Percentiles rank a stretch among this genome's conserved stretches.
phyloP scores from a whole-genome alignment of 2,113 vertebrate genomes.

The Azemiops feae region DNA sequence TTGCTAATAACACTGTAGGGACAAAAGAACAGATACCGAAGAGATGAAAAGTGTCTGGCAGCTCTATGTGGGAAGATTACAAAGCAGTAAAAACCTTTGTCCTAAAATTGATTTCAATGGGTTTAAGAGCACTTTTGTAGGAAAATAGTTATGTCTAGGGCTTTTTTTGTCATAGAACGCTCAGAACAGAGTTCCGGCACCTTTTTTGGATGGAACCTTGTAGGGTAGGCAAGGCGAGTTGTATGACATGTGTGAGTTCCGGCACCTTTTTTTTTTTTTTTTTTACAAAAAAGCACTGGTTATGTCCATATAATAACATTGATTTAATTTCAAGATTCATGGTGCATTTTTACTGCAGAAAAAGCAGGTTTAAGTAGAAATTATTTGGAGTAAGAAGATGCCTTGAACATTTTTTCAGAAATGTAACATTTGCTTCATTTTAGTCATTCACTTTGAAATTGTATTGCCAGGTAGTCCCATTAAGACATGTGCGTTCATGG shows the following conservation, averaged over 20 bases:
- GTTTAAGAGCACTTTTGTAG: neutral
- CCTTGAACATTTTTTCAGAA: neutral
- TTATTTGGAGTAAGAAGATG: neutral
- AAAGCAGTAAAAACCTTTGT: neutral
- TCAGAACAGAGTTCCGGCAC: too few relatives aligned
- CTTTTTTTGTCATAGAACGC: too few relatives aligned
- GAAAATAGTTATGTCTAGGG: neutral
- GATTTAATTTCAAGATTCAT: neutral
- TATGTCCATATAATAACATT: neutral
- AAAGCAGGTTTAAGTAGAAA: neutral
- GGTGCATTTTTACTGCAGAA: neutral
- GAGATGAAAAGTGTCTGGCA: neutral
- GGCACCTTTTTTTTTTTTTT: too few relatives aligned
- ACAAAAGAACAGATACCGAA: neutral
- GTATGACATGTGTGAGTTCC: too few relatives aligned
- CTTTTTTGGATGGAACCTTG: too few relatives aligned
- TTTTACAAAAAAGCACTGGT: too few relatives aligned
- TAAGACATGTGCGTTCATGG: neutral
- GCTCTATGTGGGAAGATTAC: neutral
- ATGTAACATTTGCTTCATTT: constrained; percentile 2
- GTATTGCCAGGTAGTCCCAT: constrained; percentile 11
- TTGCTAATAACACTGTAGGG: neutral
- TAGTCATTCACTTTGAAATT: constrained; percentile 5
- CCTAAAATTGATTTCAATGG: neutral
- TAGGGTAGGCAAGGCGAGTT: too few relatives aligned